Conservation (phyloP, 2,888 invertebrate species). For the Poecilus cupreus region DNA sequence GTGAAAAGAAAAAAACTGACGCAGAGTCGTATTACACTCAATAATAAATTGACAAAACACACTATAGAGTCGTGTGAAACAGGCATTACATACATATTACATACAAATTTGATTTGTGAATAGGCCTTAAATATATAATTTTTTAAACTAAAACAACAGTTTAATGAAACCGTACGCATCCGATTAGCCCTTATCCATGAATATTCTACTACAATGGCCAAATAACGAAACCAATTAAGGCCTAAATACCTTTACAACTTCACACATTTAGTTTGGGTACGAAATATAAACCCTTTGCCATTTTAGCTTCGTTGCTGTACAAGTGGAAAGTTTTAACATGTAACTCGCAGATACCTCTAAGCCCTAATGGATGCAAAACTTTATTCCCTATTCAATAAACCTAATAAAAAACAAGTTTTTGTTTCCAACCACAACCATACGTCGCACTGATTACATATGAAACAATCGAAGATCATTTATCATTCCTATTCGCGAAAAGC, state of each 20-base stretch:
- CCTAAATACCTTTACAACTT: background rate
- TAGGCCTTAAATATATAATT: background rate
- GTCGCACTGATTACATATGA: background rate
- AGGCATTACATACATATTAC: too few relatives aligned
- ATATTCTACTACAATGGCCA: background rate
- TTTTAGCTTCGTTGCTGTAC: background rate
- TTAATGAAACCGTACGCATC: background rate
- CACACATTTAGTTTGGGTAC: background rate
- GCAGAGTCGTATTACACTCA: too few relatives aligned
- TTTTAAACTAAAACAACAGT: background rate
- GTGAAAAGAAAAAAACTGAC: too few relatives aligned
- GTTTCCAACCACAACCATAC: background rate
- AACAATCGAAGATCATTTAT: slow-evolving; percentile 26
- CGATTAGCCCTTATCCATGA: too few relatives aligned
- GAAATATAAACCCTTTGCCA: background rate
- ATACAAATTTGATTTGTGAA: too few relatives aligned
- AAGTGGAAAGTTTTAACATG: too few relatives aligned
- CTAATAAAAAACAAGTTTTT: slow-evolving; percentile 6
- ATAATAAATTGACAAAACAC: too few relatives aligned
- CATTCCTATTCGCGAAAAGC: background rate
- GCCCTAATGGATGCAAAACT: background rate
- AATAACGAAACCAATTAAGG: background rate
- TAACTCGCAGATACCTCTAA: too few relatives aligned
- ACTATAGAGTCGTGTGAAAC: too few relatives aligned
- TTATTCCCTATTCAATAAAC: background rate